phyloP scores from a whole-genome alignment of 2,888 invertebrate species.

The Halocaridina rubra region DNA sequence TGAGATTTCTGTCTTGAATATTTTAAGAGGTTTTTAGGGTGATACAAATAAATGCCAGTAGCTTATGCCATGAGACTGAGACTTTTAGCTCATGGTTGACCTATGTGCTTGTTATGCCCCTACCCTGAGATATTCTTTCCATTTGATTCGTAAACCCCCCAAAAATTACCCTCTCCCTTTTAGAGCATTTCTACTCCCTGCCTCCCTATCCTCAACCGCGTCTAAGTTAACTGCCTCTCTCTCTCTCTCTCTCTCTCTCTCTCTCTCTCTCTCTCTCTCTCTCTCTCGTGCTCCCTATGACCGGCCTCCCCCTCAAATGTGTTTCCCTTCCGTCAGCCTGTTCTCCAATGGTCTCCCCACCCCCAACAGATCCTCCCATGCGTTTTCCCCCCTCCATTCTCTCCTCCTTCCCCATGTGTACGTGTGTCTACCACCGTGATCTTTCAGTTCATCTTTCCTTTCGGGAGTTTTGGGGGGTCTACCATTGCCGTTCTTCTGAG shows the following conservation, averaged over 20 bases:
- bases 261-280: conserved; percentile 15
- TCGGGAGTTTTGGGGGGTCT: not conserved
- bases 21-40: too few species aligned
- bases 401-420: not conserved
- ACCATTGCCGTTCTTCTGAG: not conserved
- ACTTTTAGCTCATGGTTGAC: too few species aligned
- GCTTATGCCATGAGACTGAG: too few species aligned
- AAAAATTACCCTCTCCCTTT: not conserved
- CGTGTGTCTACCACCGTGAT: not conserved
- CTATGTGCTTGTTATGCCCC: too few species aligned
- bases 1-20: too few species aligned
- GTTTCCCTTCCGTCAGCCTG: not conserved
- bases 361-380: not conserved
- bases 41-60: too few species aligned
- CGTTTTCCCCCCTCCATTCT: not conserved
- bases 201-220: not conserved
- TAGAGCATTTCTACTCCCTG: not conserved
- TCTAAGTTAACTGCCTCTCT: not conserved
- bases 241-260: not conserved
- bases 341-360: not conserved
- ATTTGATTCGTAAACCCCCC: too few species aligned
- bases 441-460: not conserved
- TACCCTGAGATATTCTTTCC: too few species aligned
- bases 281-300: not conserved
- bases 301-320: not conserved